Evolutionary conservation across 1,140 invertebrate genomes (phyloP), one percentile per base, ranked within the genome.

Genomic region (Cydia pomonella): DNA sequence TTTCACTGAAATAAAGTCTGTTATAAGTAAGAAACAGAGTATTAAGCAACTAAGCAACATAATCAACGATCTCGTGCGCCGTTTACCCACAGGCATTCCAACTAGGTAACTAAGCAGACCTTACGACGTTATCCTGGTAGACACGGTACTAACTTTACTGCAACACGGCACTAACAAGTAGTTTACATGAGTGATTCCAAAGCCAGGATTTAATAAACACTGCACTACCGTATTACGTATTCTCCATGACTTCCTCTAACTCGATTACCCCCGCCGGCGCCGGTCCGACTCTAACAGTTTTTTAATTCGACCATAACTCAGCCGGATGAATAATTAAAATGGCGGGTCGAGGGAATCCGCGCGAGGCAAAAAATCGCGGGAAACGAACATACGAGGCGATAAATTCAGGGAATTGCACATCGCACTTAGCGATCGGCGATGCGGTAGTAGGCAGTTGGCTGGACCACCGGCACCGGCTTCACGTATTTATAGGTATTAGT

Each of bases 231-330:
- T 82, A 91, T 91, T 91, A 90, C 79, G 87, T 85, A 91, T 91
- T 91, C 89, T 89, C 84, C 85, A 90, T 91, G 86, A 86, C 83
- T 88, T 81, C 82, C 84, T 84, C 84, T 92, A 92, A 92, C 85
- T 91, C 86, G 86, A 92, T 92, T 92, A 92, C 85, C 75, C 88
- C 87, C 89, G 88, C 80, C 85, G 89, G 86, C 86, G 86, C 88
- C 87, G 85, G 89, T 91, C 87, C 88, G 87, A 89, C 87, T 92
- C 90, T 93, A 93, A 93, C 92, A 93, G 92, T 93, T 93, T 93
- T 93, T 93, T 93, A 93, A 93, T 93, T 93, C 90, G 93, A 91
- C 92, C 93, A 93, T 93, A 93, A 93, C 93, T 93, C 93, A 93
- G 83, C 85, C 84, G 84, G 80, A 89, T 93, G 92, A 93, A 93